Conservation (phyloP, 2,113 vertebrate genomes). For the Myodes glareolus region DNA sequence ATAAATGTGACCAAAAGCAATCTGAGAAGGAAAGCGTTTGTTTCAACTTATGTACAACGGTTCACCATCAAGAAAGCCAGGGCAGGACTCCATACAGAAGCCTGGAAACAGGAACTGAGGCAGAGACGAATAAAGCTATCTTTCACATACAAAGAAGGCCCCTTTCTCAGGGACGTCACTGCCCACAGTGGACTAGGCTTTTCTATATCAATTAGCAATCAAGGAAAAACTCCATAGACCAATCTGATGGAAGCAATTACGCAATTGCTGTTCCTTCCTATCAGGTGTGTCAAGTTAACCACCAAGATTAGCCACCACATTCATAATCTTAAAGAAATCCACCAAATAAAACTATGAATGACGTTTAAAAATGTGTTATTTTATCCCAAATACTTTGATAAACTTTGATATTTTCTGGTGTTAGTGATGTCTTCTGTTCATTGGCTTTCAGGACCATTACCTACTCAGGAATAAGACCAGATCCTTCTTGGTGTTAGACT, state of each 20-base stretch:
- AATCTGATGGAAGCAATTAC: not conserved
- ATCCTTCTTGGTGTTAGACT: not conserved
- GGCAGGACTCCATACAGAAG: not conserved
- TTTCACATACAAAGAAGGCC: not conserved
- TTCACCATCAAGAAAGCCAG: not conserved
- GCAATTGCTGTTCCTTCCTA: not conserved
- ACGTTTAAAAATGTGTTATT: not conserved
- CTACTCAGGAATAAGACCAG: not conserved
- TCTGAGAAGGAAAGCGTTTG: not conserved
- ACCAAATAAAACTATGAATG: not conserved
- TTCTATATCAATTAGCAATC: no score
- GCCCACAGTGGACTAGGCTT: not conserved
- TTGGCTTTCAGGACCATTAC: not conserved
- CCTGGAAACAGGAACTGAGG: not conserved
- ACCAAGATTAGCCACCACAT: not conserved
- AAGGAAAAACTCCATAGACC: no score
- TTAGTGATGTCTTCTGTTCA: not conserved
- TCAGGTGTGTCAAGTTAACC: not conserved
- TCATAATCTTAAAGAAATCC: not conserved
- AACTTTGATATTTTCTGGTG: not conserved
- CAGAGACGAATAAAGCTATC: not conserved
- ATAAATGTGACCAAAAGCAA: not conserved
- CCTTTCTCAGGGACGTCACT: not conserved
- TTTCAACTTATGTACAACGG: not conserved
- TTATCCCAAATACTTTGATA: not conserved